A percentile compares a stretch with the other conserved stretches of the same genome.
phyloP scores from a whole-genome alignment of 92 coral and sea anemone species.

The Zoanthus gigantus region DNA sequence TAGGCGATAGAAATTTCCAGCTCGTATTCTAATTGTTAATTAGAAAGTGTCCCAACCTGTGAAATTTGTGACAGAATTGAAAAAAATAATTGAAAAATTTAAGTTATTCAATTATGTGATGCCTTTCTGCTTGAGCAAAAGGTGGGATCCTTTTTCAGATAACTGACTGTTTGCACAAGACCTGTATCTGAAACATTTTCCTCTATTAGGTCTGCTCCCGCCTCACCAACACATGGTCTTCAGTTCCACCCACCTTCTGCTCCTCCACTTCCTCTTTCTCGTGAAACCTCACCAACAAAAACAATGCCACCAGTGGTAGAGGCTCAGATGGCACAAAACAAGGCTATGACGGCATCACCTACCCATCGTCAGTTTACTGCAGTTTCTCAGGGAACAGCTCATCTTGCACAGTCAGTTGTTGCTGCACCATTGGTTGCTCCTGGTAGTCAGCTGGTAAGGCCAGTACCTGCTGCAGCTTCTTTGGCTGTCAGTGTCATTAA shows the following conservation, averaged over 20 bases:
- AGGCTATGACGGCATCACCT: slow-evolving; percentile 60
- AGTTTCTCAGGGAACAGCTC: slow-evolving; percentile 62
- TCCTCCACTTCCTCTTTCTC: slow-evolving; percentile 66
- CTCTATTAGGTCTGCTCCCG: slow-evolving; percentile 90
- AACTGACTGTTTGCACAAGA: too few species aligned
- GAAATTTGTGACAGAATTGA: too few species aligned
- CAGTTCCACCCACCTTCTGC: slow-evolving; percentile 83
- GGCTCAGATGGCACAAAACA: slow-evolving; percentile 41
- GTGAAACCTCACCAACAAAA: slow-evolving; percentile 81
- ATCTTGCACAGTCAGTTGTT: slow-evolving; percentile 47
- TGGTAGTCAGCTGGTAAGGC: slow-evolving; percentile 45
- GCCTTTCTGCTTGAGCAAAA: too few species aligned
- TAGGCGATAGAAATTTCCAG: too few species aligned
- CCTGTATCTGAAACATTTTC: not conserved
- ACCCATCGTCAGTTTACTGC: slow-evolving; percentile 66
- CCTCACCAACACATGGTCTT: slow-evolving; percentile 99
- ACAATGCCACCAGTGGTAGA: slow-evolving; percentile 61
- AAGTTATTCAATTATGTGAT: too few species aligned
- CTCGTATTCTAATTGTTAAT: too few species aligned
- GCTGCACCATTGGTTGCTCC: slow-evolving; percentile 49
- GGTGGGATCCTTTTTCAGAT: too few species aligned
- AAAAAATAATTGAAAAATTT: too few species aligned
- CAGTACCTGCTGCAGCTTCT: slow-evolving; percentile 70
- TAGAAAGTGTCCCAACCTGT: too few species aligned
- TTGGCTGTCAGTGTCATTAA: slow-evolving; percentile 91